Conservation (phyloP, 2,797 vertebrate genomes). For the Etheostoma perlongum region DNA sequence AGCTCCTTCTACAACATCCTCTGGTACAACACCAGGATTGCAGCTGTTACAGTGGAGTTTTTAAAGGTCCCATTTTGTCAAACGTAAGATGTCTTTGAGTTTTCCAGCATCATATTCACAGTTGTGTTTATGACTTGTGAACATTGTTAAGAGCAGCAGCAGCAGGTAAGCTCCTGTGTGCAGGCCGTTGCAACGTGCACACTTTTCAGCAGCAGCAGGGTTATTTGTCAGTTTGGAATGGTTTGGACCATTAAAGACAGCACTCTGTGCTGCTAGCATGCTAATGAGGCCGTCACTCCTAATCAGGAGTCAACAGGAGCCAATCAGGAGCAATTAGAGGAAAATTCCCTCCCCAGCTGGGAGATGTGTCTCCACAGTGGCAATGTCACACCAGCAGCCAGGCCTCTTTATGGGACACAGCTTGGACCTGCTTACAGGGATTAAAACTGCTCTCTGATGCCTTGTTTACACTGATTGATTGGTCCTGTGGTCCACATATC, state of each 20-base stretch:
- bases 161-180: constrained; percentile 22
- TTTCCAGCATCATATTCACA: not conserved
- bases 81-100: too few species aligned
- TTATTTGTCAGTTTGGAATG: constrained; percentile 56
- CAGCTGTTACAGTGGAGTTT: not conserved
- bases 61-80: too few species aligned
- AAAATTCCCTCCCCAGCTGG: constrained; percentile 78
- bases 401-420: constrained; percentile 39
- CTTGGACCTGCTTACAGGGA: constrained; percentile 53
- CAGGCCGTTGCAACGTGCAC: constrained; percentile 24
- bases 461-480: constrained; percentile 51
- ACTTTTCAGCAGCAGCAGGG: constrained; percentile 18
- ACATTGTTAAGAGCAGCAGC: constrained; percentile 2
- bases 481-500: too few species aligned
- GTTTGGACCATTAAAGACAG: constrained; percentile 61
- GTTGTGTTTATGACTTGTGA: constrained; percentile 2
- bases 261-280: constrained; percentile 54
- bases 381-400: constrained; percentile 53
- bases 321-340: constrained; percentile 85
- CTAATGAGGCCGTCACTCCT: constrained; percentile 79
- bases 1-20: not conserved
- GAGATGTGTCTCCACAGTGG: constrained; percentile 66
- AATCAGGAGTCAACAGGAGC: constrained; percentile 85
- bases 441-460: constrained; percentile 44
- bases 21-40: not conserved